Evolutionary conservation across 2,113 vertebrate genomes (phyloP), one percentile per base, ranked within the genome.

Genomic region (Epinephelus fuscoguttatus): DNA sequence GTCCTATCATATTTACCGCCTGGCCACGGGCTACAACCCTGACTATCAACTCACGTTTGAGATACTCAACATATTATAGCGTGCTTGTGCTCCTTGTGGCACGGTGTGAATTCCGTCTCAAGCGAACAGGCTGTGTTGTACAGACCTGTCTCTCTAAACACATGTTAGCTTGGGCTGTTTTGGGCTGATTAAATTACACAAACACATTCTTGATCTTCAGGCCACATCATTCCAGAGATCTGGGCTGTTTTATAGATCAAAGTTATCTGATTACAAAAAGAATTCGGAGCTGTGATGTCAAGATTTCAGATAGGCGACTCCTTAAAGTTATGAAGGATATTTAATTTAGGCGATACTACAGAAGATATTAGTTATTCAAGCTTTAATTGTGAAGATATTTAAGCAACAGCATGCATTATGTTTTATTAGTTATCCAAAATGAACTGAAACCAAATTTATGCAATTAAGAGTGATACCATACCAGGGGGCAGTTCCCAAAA

Each of bases 171-270:
- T 5, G n/a, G 42, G 42, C 78, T 75, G 70, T 80, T 88, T 74
- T 77, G 67, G 56, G 30, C 47, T 18, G 67, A 89, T 85, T 61
- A 1, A 79, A 59, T 87, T 73, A 81, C 80, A 62, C 66, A 62
- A 70, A 75, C 80, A 40, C 45, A 76, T 71, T 82, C 4, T 56
- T 60, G 11, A 33, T 81, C 19, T 63, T 69, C 55, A 45, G 83
- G 62, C 79, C 50, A 55, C 78, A 80, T 71, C 37, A 37, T 80
- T 85, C 77, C 78, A 63, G 9, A 83, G 59, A 90, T 52, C 61
- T 13, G 40, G 25, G 42, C 59, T 45, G 53, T 70, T 85, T 27
- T 47, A 62, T 30, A 37, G 11, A 80, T 89, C 40, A 75, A 67
- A 57, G 75, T 56, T 64, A 77, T 87, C 72, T 11, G 47, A 45